Base-by-base conservation (phyloP, 2,888 invertebrate species). In the Orthosia cruda region DNA sequence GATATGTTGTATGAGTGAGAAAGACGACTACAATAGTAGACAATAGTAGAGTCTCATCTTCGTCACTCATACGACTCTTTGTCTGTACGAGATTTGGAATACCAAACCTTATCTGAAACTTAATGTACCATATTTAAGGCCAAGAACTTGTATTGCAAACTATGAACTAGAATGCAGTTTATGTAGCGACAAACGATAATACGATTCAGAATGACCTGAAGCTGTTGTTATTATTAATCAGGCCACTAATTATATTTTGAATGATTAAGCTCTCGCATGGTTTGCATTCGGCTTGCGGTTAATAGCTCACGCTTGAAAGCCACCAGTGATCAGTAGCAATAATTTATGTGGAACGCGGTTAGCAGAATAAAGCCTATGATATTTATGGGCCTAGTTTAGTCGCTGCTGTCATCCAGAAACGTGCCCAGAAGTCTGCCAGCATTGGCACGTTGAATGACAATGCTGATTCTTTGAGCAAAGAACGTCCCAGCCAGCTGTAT, bases 211-310 rank as follows among this genome's bases (percentile, higher is more conserved):
- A 70, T 23, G 4, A 23, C 50, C 3, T 49, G 49, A 55, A 75
- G 45, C 23, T 18, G 20, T n/a, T 59, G 59, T 76, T 52, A 61
- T 69, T 65, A 76, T 70, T 70, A 55, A 71, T 65, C 26, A 65
- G 20, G 18, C 70, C 26, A 13, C 59, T 81, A 80, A 81, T 76
- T 69, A 70, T 61, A 59, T 75, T 81, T 59, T 59, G 54, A 58
- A 75, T 63, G 40, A 76, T 75, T 69, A 50, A 75, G 47, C 20
- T 59, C 16, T 58, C 32, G 32, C 75, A 57, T 49, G 45, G 61
- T 47, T 70, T 49, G 59, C 47, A 40, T 49, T 69, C 52, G 50
- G 63, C 63, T 74, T 79, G 54, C 66, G 26, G 45, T 65, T 49
- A 20, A 58, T 80, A 69, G 32, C 54, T 61, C 50, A 15, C 54